phyloP scores from a whole-genome alignment of 2,888 invertebrate genomes.

The Pheosia gnoma region DNA sequence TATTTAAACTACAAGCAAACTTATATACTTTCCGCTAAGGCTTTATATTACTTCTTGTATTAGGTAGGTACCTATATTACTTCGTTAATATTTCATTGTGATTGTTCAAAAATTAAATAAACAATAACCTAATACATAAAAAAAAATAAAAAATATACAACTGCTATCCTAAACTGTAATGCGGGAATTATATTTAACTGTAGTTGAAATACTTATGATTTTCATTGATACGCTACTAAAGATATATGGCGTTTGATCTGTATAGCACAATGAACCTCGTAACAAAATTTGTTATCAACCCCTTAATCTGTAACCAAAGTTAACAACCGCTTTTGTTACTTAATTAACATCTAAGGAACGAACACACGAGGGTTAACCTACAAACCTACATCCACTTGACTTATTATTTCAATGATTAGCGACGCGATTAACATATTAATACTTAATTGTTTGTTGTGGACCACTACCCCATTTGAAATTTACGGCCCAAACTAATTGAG shows the following conservation, averaged over 20 bases:
- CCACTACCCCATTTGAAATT: constrained; percentile 9
- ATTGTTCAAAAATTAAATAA: no score
- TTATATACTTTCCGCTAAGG: no score
- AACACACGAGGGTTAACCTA: constrained; percentile 20
- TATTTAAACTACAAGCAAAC: no score
- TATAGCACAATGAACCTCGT: neutral
- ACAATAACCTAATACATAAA: no score
- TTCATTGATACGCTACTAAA: neutral
- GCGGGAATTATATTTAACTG: no score
- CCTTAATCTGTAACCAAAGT: neutral
- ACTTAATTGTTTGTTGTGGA: constrained; percentile 3
- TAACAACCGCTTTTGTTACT: constrained; percentile 11
- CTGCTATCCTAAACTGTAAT: no score
- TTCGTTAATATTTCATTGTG: no score
- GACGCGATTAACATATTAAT: constrained; percentile 23
- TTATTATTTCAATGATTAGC: constrained; percentile 16
- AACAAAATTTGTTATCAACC: neutral
- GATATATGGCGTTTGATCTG: neutral
- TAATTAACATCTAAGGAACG: constrained; percentile 19
- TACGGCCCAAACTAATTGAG: constrained; percentile 4
- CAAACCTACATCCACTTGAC: constrained; percentile 26
- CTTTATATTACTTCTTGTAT: no score
- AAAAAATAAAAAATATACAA: no score
- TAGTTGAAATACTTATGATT: neutral
- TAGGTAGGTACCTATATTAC: no score